A percentile compares a stretch with the other conserved stretches of the same genome.
These are phyloP conservation scores for Drosophila miranda DNA, from an alignment of 1,140 invertebrate species.

Conservation along the genomic window DNA sequence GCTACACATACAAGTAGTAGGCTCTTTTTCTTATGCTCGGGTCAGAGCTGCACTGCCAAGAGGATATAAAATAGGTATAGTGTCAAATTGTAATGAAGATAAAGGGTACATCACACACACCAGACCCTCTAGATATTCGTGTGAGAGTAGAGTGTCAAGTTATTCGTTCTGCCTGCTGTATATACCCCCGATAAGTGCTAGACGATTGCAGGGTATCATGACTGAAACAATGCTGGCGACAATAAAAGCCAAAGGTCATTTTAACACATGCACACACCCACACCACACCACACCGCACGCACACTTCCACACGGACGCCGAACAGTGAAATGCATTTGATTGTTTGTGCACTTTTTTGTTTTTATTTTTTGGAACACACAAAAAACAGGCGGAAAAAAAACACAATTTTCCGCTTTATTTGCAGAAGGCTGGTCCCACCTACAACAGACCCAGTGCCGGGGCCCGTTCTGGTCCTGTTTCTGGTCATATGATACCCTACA, in stretches of 20 bases:
- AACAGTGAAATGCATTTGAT: conserved; percentile 75
- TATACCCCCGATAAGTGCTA: no score
- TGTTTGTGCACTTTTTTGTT: conserved; percentile 58
- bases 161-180: not conserved
- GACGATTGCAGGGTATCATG: no score
- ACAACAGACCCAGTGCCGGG: conserved; percentile 7
- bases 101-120: no score
- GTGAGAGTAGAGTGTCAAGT: no score
- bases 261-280: conserved; percentile 46
- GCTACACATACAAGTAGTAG: no score
- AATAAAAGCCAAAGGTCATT: conserved; percentile 74
- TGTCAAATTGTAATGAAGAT: no score
- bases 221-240: conserved; percentile 30
- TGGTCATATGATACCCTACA: conserved; percentile 52
- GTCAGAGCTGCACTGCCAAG: no score
- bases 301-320: not conserved
- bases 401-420: conserved; percentile 78
- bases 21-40: no score
- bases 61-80: no score
- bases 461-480: conserved; percentile 8
- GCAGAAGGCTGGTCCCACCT: conserved; percentile 36
- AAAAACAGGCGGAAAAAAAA: conserved; percentile 54
- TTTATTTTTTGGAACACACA: conserved; percentile 29
- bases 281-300: not conserved
- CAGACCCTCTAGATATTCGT: no score